Percentiles rank a stretch among this genome's conserved stretches.
Conservation (phyloP, 2,797 vertebrate genomes). For the Ibycter americanus region DNA sequence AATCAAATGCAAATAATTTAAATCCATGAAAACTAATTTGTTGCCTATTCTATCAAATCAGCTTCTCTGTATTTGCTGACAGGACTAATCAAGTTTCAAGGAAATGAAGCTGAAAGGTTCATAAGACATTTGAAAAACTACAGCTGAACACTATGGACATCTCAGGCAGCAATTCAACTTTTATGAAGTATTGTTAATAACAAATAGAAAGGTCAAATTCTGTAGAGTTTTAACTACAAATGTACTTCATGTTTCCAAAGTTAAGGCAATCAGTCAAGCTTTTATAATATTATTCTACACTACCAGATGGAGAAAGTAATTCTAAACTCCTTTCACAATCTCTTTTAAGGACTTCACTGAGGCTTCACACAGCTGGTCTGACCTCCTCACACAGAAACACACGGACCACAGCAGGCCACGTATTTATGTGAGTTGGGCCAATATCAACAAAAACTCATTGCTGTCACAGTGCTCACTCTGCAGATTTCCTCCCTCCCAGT, state of each 20-base stretch:
- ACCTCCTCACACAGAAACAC: conserved; percentile 4
- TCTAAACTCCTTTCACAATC: background rate
- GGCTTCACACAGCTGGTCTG: background rate
- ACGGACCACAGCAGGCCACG: background rate
- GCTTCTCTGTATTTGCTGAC: background rate
- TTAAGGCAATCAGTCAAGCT: background rate
- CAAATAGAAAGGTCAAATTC: background rate
- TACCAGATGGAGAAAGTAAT: conserved; percentile 14
- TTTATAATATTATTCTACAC: background rate
- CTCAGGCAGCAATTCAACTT: background rate
- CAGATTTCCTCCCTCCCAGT: background rate
- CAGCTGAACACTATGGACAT: background rate
- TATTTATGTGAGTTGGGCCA: background rate
- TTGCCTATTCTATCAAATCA: background rate
- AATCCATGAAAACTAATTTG: background rate
- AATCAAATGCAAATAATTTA: conserved; percentile 61
- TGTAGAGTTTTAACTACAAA: background rate
- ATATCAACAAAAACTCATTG: background rate
- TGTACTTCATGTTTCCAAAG: background rate
- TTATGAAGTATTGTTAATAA: background rate
- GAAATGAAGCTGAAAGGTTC: background rate
- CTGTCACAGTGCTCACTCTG: background rate
- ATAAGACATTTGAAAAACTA: background rate
- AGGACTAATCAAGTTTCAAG: background rate
- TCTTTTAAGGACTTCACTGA: background rate